Evolutionary conservation across 2,797 vertebrate genomes (phyloP).

Genomic region (Leptatherina wallacei): DNA sequence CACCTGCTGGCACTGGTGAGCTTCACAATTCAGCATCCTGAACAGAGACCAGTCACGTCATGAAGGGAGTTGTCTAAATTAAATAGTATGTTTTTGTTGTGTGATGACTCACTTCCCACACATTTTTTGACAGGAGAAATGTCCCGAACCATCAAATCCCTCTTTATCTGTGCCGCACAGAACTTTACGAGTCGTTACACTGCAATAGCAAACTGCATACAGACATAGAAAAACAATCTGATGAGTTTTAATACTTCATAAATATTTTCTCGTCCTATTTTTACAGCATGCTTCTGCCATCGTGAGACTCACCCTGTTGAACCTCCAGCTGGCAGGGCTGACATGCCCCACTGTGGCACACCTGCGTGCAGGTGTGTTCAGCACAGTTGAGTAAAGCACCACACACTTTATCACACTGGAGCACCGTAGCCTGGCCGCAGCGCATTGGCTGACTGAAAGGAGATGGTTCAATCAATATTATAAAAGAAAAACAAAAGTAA

Average conservation of each 20-base stretch:
- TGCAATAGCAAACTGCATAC: constrained; percentile 91
- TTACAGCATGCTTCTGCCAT: not conserved
- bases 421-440: constrained; percentile 88
- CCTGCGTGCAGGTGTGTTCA: constrained; percentile 89
- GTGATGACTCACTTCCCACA: constrained; percentile 90
- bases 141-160: constrained; percentile 87
- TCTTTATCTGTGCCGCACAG: constrained; percentile 90
- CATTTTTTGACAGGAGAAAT: constrained; percentile 90
- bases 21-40: constrained; percentile 92
- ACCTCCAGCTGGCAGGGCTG: constrained; percentile 89
- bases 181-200: constrained; percentile 84
- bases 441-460: constrained; percentile 91
- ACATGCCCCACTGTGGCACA: constrained; percentile 91
- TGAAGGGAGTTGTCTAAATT: not conserved
- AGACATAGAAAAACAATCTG: not conserved
- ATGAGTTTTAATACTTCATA: not conserved
- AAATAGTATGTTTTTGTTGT: not conserved
- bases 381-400: constrained; percentile 90
- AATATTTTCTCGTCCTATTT: not conserved
- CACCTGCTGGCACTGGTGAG: constrained; percentile 88
- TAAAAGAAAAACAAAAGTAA: not conserved
- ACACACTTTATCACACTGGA: constrained; percentile 90
- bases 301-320: constrained; percentile 86
- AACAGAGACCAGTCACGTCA: not conserved
- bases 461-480: constrained; percentile 10